phyloP scores from a whole-genome alignment of 2,113 vertebrate species.

The pig (Sus scrofa) region DNA sequence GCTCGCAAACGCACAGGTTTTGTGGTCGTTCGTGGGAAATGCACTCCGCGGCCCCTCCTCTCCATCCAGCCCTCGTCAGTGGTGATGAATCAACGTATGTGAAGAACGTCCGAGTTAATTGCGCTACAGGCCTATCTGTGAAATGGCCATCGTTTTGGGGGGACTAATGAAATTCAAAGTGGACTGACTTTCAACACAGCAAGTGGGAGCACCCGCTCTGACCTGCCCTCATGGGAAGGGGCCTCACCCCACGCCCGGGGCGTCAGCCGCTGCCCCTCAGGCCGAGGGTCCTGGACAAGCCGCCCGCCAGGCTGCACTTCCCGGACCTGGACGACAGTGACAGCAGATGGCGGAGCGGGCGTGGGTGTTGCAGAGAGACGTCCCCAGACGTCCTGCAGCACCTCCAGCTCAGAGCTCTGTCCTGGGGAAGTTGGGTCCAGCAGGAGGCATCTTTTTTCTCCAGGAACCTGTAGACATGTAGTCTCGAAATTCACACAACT shows the following conservation, averaged over 20 bases:
- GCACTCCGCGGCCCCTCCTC: fast-evolving
- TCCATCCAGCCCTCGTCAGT: fast-evolving
- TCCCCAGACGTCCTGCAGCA: fast-evolving
- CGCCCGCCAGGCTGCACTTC: fast-evolving
- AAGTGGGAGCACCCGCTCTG: too few relatives aligned
- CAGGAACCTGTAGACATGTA: not conserved
- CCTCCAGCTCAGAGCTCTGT: not conserved
- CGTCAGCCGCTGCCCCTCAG: too few relatives aligned
- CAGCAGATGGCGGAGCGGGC: too few relatives aligned
- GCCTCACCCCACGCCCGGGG: too few relatives aligned
- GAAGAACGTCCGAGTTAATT: not conserved
- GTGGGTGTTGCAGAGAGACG: too few relatives aligned
- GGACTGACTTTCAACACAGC: not conserved
- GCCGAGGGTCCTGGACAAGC: not conserved
- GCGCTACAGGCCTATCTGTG: not conserved
- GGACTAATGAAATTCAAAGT: not conserved
- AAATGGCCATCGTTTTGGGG: not conserved
- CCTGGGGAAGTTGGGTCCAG: fast-evolving
- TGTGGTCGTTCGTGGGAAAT: fast-evolving
- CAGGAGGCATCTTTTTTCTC: fast-evolving
- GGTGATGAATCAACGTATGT: too few relatives aligned
- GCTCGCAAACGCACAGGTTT: fast-evolving
- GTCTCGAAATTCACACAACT: not conserved
- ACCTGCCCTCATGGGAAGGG: too few relatives aligned
- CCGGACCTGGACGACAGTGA: not conserved